Evolutionary conservation across 2,888 invertebrate genomes (phyloP).

Genomic region (Lottia gigantea): DNA sequence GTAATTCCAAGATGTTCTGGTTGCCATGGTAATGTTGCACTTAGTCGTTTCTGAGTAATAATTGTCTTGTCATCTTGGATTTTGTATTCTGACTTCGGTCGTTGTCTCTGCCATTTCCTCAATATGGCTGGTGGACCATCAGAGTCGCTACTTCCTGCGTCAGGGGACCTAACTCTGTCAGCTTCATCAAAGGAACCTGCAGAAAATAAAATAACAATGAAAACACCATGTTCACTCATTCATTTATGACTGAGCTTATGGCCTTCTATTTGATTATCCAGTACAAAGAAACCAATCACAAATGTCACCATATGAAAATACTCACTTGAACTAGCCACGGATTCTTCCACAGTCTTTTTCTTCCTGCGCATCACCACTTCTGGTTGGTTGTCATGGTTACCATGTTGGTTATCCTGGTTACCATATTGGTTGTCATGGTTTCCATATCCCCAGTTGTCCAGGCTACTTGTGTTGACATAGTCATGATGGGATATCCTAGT

Average conservation of each 20-base stretch:
- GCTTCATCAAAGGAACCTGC: conserved; percentile 2
- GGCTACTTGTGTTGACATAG: neutral
- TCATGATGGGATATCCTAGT: neutral
- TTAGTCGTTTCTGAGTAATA: conserved; percentile 35
- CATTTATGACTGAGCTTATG: too few relatives aligned
- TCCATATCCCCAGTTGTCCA: neutral
- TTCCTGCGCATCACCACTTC: neutral
- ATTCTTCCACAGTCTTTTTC: neutral
- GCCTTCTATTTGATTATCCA: too few relatives aligned
- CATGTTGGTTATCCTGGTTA: too few relatives aligned
- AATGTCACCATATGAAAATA: too few relatives aligned
- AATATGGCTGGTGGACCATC: conserved; percentile 54
- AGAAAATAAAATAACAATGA: neutral
- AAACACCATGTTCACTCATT: too few relatives aligned
- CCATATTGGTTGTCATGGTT: too few relatives aligned
- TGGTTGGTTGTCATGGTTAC: neutral
- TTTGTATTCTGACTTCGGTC: conserved; percentile 43
- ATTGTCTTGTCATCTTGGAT: conserved; percentile 30
- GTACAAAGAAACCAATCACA: too few relatives aligned
- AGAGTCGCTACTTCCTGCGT: conserved; percentile 26
- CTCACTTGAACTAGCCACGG: neutral
- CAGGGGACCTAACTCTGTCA: conserved; percentile 11
- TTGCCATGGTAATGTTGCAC: conserved; percentile 35
- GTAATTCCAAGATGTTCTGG: conserved; percentile 19
- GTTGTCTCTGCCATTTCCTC: conserved; percentile 50